Base-by-base conservation (phyloP, 2,888 invertebrate genomes). In the Pardosa pseudoannulata region DNA sequence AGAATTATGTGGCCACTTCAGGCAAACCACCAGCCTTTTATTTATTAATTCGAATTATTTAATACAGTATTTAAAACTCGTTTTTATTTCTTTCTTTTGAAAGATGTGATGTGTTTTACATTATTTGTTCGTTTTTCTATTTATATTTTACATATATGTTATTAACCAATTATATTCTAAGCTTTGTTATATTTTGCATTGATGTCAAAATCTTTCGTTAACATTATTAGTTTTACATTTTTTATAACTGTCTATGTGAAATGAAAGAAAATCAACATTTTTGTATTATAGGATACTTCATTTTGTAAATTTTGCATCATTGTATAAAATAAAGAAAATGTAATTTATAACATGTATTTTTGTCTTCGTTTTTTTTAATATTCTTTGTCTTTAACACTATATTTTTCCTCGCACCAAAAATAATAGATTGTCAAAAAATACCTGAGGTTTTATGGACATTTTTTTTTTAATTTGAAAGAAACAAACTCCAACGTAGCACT, bases 111-210 rank as follows among this genome's bases (percentile, higher is more conserved):
- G 70, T 70, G 41, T 41, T 70, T 23, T 31, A 28, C 13, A 67
- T 29, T 41, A 32, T 70, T 70, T 70, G 41, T 70, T 70, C 70
- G 70, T 70, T 70, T 65, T 70, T 70, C 67, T 70, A 41, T 70
- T 70, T 41, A 70, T 70, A 41, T 70, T 70, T 70, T 70, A 70
- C 70, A 70, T 36, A 56, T 23, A 70, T 70, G 70, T 70, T 70
- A 70, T 41, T 36, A 70, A 36, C 16, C 70, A 32, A 70, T 28
- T 39, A 41, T 28, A 70, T 70, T 70, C 41, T 70, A 70, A 70
- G 28, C 16, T 39, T 70, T 41, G 70, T 70, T 70, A 70, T 41
- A 41, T 41, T 70, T 41, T 70, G 41, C 36, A 41, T 70, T 41
- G 39, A 70, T 70, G 39, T 39, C 39, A 70, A 70, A 39, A 70